phyloP scores from a whole-genome alignment of 1,140 invertebrate species.

The Pemphigus obesinymphae region DNA sequence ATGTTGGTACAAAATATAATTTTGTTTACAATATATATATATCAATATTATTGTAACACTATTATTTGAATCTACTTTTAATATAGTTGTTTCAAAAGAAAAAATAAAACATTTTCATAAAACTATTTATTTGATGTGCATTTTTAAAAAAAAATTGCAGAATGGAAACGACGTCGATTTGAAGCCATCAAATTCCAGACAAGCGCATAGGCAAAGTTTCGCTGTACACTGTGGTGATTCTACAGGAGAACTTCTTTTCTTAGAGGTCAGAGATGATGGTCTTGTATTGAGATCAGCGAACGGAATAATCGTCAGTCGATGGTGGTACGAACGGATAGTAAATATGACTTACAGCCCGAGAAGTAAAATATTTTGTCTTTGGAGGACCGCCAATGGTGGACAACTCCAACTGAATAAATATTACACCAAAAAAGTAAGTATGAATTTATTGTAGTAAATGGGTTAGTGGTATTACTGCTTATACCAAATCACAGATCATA shows the following conservation, averaged over 20 bases:
- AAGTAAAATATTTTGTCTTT: constrained; percentile 93
- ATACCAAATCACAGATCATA: too few relatives aligned
- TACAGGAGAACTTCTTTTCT: constrained; percentile 86
- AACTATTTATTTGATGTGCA: neutral
- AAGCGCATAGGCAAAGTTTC: constrained; percentile 95
- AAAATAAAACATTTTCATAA: too few relatives aligned
- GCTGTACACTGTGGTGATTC: constrained; percentile 94
- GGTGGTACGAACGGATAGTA: constrained; percentile 98
- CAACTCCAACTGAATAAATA: constrained; percentile 96
- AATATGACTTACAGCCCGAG: constrained; percentile 99
- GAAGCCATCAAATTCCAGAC: constrained; percentile 82
- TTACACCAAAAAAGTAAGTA: constrained; percentile 91
- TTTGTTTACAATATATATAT: too few relatives aligned
- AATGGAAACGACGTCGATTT: constrained; percentile 95
- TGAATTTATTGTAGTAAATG: too few relatives aligned
- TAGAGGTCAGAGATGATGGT: constrained; percentile 98
- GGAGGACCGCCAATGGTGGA: constrained; percentile 76
- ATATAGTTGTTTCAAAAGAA: too few relatives aligned
- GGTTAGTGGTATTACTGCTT: too few relatives aligned
- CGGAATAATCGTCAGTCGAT: constrained; percentile 92
- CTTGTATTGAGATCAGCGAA: constrained; percentile 87
- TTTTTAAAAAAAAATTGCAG: constrained; percentile 56
- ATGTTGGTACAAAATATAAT: too few relatives aligned
- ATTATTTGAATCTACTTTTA: too few relatives aligned
- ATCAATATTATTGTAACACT: too few relatives aligned